A percentile compares a stretch with the other conserved stretches of the same genome.
These are phyloP conservation scores for Steatornis caripensis DNA, from an alignment of 2,113 vertebrate species.

Conservation along the genomic window DNA sequence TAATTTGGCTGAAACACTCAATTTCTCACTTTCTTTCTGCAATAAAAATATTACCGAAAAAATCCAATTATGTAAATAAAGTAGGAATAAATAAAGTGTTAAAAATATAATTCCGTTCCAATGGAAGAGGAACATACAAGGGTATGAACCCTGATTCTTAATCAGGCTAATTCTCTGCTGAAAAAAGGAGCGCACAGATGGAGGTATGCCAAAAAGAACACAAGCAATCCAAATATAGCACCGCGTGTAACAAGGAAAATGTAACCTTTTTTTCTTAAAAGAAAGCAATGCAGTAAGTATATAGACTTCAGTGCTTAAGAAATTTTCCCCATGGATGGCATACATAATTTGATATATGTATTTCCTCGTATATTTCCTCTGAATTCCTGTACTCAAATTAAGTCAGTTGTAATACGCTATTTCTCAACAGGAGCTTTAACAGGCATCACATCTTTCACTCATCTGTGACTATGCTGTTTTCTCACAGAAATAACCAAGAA, in stretches of 20 bases:
- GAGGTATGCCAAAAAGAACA: background rate
- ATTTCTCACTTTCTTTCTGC: constrained; percentile 44
- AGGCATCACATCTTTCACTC: background rate
- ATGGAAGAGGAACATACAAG: background rate
- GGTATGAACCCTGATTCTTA: background rate
- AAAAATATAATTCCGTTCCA: background rate
- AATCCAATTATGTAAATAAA: background rate
- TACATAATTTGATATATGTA: background rate
- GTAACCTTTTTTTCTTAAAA: background rate
- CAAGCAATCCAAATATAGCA: background rate
- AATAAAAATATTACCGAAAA: constrained; percentile 30
- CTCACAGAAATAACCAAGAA: background rate
- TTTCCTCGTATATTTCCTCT: constrained; percentile 6
- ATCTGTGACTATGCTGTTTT: background rate
- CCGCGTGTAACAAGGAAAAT: background rate
- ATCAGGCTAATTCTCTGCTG: background rate
- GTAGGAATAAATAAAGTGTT: background rate
- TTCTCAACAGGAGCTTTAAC: constrained; percentile 13
- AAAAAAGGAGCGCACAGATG: background rate
- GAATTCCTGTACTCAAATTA: background rate
- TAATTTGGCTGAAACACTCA: constrained; percentile 49
- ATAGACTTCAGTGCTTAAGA: background rate
- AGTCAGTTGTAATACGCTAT: background rate
- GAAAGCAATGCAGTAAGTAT: background rate
- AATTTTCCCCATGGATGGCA: background rate